phyloP scores from a whole-genome alignment of 2,888 invertebrate genomes.

The Amblyteles armatorius region DNA sequence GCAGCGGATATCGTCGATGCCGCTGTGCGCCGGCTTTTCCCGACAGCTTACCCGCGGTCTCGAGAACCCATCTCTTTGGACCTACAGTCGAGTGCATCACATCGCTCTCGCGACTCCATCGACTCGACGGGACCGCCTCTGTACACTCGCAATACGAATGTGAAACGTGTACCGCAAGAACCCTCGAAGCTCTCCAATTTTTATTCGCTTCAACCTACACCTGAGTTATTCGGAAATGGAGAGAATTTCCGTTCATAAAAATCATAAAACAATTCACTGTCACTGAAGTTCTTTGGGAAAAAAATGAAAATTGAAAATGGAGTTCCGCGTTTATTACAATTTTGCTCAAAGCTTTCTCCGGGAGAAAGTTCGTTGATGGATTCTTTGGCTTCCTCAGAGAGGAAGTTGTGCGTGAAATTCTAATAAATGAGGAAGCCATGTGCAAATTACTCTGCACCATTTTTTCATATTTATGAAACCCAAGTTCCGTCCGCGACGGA shows the following conservation, averaged over 20 bases:
- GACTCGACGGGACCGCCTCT: neutral
- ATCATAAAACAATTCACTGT: neutral
- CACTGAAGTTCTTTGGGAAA: neutral
- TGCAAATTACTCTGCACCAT: too few relatives aligned
- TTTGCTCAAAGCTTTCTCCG: too few relatives aligned
- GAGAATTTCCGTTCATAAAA: neutral
- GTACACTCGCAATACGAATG: neutral
- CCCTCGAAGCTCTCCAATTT: neutral
- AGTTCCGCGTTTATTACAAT: too few relatives aligned
- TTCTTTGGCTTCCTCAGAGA: too few relatives aligned
- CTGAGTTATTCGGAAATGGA: neutral
- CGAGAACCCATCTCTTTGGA: neutral
- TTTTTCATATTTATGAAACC: too few relatives aligned
- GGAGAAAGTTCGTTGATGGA: too few relatives aligned
- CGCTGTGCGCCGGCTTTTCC: neutral
- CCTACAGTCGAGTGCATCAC: neutral
- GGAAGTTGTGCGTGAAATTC: too few relatives aligned
- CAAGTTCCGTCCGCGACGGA: too few relatives aligned
- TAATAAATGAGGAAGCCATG: too few relatives aligned
- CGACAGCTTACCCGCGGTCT: neutral
- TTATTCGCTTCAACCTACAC: neutral
- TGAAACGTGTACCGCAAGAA: neutral
- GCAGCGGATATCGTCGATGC: slow-evolving; percentile 8
- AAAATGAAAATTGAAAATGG: neutral
- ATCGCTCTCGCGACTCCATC: slow-evolving; percentile 1